A percentile compares a stretch with the other conserved stretches of the same genome.
These are phyloP conservation scores for Huso huso DNA, from an alignment of 2,797 vertebrate genomes.

Conservation along the genomic window DNA sequence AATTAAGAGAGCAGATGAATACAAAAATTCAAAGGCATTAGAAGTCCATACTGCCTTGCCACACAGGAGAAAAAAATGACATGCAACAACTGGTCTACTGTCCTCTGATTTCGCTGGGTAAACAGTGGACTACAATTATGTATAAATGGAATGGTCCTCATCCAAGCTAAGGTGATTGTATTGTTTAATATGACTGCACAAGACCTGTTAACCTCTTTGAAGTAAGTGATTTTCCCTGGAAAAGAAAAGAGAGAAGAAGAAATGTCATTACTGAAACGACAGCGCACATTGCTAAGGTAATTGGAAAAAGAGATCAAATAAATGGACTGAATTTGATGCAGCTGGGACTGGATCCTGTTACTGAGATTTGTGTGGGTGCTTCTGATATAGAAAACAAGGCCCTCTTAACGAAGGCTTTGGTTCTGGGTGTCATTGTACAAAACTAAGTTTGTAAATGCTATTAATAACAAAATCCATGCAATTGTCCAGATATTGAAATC, in stretches of 20 bases:
- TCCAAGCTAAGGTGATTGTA: constrained; percentile 62
- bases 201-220: constrained; percentile 81
- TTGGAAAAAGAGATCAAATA: constrained; percentile 22
- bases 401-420: no score
- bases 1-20: constrained; percentile 49
- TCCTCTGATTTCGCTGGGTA: constrained; percentile 54
- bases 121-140: constrained; percentile 61
- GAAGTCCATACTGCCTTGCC: constrained; percentile 56
- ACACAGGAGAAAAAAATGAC: constrained; percentile 61
- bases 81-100: constrained; percentile 83
- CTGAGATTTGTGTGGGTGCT: not conserved
- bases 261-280: constrained; percentile 34
- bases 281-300: no score
- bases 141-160: constrained; percentile 53
- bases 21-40: constrained; percentile 51
- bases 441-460: no score
- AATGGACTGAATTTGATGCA: not conserved
- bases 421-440: no score
- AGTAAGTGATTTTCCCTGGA: constrained; percentile 75
- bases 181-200: constrained; percentile 83
- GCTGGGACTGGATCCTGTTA: not conserved
- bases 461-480: no score
- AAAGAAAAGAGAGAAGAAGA: constrained; percentile 48
- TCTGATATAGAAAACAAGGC: not conserved
- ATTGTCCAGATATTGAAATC: no score